Conservation (phyloP, 2,888 invertebrate species). For the Amphipyra berbera region DNA sequence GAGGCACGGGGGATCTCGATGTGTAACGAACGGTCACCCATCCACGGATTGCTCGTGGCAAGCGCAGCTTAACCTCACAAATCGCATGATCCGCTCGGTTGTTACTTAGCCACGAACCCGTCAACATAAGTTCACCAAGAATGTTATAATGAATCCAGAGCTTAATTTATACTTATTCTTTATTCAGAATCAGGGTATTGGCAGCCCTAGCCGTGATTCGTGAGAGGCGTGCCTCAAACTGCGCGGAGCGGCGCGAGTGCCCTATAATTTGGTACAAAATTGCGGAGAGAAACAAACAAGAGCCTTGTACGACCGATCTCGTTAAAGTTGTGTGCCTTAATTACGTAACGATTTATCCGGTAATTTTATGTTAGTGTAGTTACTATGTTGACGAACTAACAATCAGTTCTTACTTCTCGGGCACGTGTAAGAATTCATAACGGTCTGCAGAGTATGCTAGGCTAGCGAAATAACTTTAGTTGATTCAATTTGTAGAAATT, state of each 20-base stretch:
- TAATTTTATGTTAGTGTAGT: slow-evolving; percentile 30
- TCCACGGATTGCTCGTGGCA: too few relatives aligned
- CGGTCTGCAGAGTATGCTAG: neutral
- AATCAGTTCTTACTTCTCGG: slow-evolving; percentile 1
- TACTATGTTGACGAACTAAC: slow-evolving; percentile 30
- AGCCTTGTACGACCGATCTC: slow-evolving; percentile 47
- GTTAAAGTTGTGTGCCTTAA: slow-evolving; percentile 57
- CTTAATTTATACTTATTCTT: neutral
- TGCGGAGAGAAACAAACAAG: slow-evolving; percentile 69
- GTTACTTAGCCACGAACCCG: too few relatives aligned
- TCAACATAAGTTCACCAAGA: too few relatives aligned
- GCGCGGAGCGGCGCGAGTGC: slow-evolving; percentile 42
- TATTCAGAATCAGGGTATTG: neutral
- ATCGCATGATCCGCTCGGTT: too few relatives aligned
- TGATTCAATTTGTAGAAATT: too few relatives aligned
- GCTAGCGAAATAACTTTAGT: too few relatives aligned
- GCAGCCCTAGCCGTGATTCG: slow-evolving; percentile 44
- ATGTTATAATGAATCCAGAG: too few relatives aligned
- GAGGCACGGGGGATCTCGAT: too few relatives aligned
- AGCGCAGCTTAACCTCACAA: too few relatives aligned
- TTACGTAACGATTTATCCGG: slow-evolving; percentile 49
- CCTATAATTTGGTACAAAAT: slow-evolving; percentile 67
- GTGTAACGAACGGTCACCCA: too few relatives aligned
- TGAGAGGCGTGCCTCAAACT: slow-evolving; percentile 52
- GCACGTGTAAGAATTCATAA: slow-evolving; percentile 3